Percentiles rank a stretch among this genome's conserved stretches.
These are phyloP conservation scores for Nilaparvata lugens DNA, from an alignment of 1,140 invertebrate genomes.

Conservation along the genomic window DNA sequence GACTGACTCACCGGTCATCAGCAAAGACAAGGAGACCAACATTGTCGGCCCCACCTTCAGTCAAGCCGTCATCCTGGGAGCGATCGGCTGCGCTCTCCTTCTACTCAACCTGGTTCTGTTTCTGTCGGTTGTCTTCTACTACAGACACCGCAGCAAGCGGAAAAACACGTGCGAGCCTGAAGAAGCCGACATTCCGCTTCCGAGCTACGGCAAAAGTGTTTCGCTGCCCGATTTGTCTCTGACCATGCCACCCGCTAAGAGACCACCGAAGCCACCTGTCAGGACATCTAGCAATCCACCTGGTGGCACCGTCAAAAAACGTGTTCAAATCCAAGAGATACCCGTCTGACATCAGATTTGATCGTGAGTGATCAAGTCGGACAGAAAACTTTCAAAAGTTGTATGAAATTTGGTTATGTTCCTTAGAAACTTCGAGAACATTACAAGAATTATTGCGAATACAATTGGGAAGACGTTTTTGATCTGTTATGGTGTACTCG, in stretches of 20 bases:
- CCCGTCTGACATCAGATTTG: slow-evolving; percentile 44
- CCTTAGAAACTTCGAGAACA: no score
- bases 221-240: slow-evolving; percentile 6
- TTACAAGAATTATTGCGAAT: no score
- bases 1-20: no score
- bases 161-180: slow-evolving; percentile 29
- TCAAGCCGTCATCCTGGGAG: slow-evolving; percentile 71
- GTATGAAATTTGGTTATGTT: no score
- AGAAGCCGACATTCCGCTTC: slow-evolving; percentile 25
- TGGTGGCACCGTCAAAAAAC: slow-evolving; percentile 46
- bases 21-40: no score
- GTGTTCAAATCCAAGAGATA: slow-evolving; percentile 56
- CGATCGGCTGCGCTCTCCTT: slow-evolving; percentile 81
- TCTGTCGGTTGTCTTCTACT: slow-evolving; percentile 81
- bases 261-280: slow-evolving; percentile 39
- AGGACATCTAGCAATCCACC: slow-evolving; percentile 35
- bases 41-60: no score
- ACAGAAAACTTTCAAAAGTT: no score
- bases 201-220: slow-evolving; percentile 27
- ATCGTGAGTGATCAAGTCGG: no score
- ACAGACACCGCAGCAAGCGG: slow-evolving; percentile 45
- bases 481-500: no score
- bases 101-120: slow-evolving; percentile 81
- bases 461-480: no score
- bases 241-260: slow-evolving; percentile 34